Conservation (phyloP, 2,888 invertebrate genomes). For the Heliconius ethilla region DNA sequence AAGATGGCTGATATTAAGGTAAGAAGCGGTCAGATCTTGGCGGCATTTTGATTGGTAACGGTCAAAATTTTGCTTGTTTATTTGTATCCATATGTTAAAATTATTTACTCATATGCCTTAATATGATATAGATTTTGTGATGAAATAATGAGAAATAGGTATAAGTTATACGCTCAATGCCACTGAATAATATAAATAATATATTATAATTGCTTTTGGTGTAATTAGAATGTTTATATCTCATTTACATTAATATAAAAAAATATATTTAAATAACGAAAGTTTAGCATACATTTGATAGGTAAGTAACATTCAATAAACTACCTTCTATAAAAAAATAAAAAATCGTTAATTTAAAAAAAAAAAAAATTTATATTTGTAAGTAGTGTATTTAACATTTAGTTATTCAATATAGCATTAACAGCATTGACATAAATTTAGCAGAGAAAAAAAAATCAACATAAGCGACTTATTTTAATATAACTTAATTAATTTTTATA, state of each 20-base stretch:
- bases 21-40: constrained; percentile 67
- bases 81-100: constrained; percentile 39
- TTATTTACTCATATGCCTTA: constrained; percentile 1
- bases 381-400: neutral
- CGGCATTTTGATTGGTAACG: constrained; percentile 79
- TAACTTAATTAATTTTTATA: neutral
- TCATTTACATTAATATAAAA: neutral
- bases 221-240: neutral
- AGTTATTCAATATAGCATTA: neutral
- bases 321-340: constrained; percentile 5
- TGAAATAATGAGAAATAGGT: neutral
- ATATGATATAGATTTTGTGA: neutral
- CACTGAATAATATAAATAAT: neutral
- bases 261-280: neutral
- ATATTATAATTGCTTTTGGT: neutral
- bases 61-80: constrained; percentile 59
- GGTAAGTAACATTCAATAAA: neutral
- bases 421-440: neutral
- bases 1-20: constrained; percentile 83
- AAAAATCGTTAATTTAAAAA: constrained; percentile 6
- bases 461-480: neutral
- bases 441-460: neutral
- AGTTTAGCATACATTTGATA: neutral
- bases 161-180: neutral
- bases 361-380: neutral